A percentile compares a stretch with the other conserved stretches of the same genome.
Conservation (phyloP, 2,888 invertebrate species). For the Unio delphinus region DNA sequence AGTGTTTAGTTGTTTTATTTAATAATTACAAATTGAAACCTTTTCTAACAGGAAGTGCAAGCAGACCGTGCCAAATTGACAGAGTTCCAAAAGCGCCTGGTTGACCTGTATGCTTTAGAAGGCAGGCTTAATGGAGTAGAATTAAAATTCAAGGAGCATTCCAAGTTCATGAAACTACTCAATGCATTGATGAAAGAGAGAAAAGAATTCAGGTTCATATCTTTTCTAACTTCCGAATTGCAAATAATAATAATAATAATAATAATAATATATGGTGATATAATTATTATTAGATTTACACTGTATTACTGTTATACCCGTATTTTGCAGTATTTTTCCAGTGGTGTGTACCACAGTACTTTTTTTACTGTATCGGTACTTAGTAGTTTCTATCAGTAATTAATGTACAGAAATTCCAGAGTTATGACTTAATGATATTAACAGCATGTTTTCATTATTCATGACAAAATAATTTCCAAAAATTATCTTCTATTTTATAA, state of each 20-base stretch:
- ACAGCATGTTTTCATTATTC: too few species aligned
- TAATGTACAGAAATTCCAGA: too few species aligned
- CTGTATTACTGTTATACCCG: too few species aligned
- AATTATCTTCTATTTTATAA: too few species aligned
- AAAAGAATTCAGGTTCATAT: not conserved
- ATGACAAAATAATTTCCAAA: too few species aligned
- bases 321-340: too few species aligned
- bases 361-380: too few species aligned
- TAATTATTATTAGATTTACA: too few species aligned
- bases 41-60: conserved; percentile 67
- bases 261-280: not conserved
- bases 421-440: too few species aligned
- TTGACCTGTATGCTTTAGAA: conserved; percentile 86
- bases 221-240: too few species aligned
- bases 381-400: too few species aligned
- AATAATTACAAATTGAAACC: conserved; percentile 1
- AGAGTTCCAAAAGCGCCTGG: conserved; percentile 79
- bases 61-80: conserved; percentile 71
- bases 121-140: conserved; percentile 87
- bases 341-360: too few species aligned
- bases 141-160: conserved; percentile 75
- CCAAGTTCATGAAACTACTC: conserved; percentile 27
- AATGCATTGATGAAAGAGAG: not conserved
- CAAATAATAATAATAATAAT: not conserved
- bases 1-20: conserved; percentile 1